Evolutionary conservation across 2,888 invertebrate genomes (phyloP).

Genomic region (Polydrusus cervinus): DNA sequence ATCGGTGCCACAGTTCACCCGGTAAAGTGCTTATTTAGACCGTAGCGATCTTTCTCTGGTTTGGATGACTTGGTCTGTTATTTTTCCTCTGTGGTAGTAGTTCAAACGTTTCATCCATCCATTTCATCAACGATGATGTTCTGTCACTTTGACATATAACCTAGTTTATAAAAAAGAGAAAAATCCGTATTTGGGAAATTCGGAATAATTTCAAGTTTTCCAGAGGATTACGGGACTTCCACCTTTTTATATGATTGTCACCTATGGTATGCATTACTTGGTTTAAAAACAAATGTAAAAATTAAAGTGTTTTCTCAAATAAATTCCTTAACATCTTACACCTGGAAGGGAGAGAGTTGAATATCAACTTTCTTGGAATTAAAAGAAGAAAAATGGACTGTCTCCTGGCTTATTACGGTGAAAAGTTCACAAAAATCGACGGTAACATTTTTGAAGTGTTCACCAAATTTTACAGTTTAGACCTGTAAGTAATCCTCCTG

Average conservation of each 20-base stretch:
- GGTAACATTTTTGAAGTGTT: slow-evolving; percentile 65
- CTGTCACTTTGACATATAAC: slow-evolving; percentile 41
- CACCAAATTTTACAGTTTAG: slow-evolving; percentile 62
- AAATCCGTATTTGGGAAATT: slow-evolving; percentile 25
- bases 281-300: background rate
- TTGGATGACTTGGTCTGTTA: no score
- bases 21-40: no score
- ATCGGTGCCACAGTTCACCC: no score
- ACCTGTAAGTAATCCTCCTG: slow-evolving; percentile 60
- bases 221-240: background rate
- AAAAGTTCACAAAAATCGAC: slow-evolving; percentile 63
- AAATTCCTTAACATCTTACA: slow-evolving; percentile 3
- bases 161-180: slow-evolving; percentile 35
- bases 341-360: slow-evolving; percentile 10
- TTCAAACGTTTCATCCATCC: background rate
- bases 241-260: background rate
- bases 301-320: background rate
- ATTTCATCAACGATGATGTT: background rate
- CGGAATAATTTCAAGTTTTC: background rate
- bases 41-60: no score
- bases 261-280: background rate
- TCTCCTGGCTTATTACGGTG: slow-evolving; percentile 63
- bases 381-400: slow-evolving; percentile 60
- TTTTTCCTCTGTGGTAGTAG: background rate
- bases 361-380: background rate